These are phyloP conservation scores for Phymatocera aterrima DNA, from an alignment of 2,888 invertebrate species.

Conservation along the genomic window DNA sequence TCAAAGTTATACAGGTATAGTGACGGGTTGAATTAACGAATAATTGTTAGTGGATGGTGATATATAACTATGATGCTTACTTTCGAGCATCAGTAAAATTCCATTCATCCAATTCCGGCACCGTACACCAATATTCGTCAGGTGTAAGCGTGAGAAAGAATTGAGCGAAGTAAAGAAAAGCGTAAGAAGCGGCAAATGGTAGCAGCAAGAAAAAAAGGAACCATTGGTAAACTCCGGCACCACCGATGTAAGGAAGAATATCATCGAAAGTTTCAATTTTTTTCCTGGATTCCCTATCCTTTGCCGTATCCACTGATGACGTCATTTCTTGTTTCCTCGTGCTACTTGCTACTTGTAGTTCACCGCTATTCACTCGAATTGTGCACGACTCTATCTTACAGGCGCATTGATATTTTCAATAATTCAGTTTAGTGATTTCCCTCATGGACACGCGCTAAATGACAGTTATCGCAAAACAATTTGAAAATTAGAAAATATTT, in stretches of 20 bases:
- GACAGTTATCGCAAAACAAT: too few relatives aligned
- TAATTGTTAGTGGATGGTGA: too few relatives aligned
- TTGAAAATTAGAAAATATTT: too few relatives aligned
- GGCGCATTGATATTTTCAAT: too few relatives aligned
- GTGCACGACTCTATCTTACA: too few relatives aligned
- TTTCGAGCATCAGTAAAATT: constrained; percentile 68
- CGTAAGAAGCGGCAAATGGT: constrained; percentile 72
- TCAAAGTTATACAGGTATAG: too few relatives aligned
- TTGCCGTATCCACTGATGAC: constrained; percentile 62
- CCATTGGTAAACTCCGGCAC: constrained; percentile 70
- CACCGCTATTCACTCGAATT: too few relatives aligned
- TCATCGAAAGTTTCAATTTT: constrained; percentile 70
- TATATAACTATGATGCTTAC: constrained; percentile 64
- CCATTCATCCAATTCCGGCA: constrained; percentile 64
- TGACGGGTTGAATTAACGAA: too few relatives aligned
- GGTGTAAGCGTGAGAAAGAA: constrained; percentile 71
- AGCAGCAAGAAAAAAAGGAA: constrained; percentile 69
- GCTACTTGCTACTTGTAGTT: too few relatives aligned
- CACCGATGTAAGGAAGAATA: constrained; percentile 70
- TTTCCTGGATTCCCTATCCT: constrained; percentile 56
- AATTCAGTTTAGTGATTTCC: too few relatives aligned
- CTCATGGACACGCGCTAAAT: too few relatives aligned
- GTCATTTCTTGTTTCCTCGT: constrained; percentile 65
- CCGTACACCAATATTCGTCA: constrained; percentile 70
- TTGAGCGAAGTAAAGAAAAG: constrained; percentile 72